Conservation (phyloP, 1,140 invertebrate species). For the Bicyclus anynana region DNA sequence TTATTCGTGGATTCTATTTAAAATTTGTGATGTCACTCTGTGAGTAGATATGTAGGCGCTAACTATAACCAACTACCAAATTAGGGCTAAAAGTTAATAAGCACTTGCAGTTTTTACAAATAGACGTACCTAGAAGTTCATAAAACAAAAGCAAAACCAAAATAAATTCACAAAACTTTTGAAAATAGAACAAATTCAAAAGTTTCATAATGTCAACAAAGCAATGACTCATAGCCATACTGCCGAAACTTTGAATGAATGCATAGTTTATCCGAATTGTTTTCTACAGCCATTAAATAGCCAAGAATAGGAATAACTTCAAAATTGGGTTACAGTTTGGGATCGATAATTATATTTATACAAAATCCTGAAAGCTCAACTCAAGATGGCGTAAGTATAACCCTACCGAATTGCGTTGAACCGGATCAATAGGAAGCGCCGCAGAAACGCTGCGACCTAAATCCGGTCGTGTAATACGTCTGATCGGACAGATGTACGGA, state of each 20-base stretch:
- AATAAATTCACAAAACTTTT: neutral
- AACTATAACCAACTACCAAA: neutral
- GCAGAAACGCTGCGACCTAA: conserved; percentile 47
- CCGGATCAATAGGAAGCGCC: conserved; percentile 45
- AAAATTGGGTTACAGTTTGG: conserved; percentile 57
- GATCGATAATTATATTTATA: conserved; percentile 70
- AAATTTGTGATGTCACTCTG: conserved; percentile 49
- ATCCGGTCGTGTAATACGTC: conserved; percentile 68
- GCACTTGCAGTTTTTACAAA: neutral
- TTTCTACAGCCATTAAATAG: conserved; percentile 12
- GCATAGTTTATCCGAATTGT: conserved; percentile 9
- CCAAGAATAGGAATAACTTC: conserved; percentile 31
- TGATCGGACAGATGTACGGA: conserved; percentile 68
- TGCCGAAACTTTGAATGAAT: conserved; percentile 26
- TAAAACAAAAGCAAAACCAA: too few species aligned
- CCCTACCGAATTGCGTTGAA: conserved; percentile 41
- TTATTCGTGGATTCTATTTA: conserved; percentile 37
- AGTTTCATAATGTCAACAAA: conserved; percentile 55
- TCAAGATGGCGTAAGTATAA: conserved; percentile 73
- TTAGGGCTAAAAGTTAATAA: neutral
- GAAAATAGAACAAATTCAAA: conserved; percentile 10
- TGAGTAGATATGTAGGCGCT: conserved; percentile 22
- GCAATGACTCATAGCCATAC: conserved; percentile 23
- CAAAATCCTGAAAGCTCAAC: conserved; percentile 66
- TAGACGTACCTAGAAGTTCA: too few species aligned